Evolutionary conservation across 1,140 invertebrate genomes (phyloP), one percentile per base, ranked within the genome.

Genomic region (Drosophila malerkotliana): DNA sequence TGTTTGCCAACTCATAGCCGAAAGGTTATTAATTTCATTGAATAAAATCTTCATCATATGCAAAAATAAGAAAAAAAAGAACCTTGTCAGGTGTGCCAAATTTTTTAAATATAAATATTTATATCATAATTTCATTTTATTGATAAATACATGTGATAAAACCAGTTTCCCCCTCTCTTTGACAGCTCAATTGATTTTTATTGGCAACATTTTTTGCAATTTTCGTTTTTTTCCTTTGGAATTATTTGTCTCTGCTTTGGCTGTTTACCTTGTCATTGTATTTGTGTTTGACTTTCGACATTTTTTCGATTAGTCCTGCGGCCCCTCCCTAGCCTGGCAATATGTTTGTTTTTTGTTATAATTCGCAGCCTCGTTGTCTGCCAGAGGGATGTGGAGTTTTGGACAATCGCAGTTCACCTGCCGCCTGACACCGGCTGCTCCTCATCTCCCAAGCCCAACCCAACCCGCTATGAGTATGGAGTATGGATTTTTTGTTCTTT

Each of bases 341-440:
- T 78, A 58, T 78, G 72, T 79, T 87, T 83, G 83, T 72, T 83
- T 82, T 77, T 88, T 79, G 79, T 79, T 77, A 88, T 88, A 88
- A 88, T 79, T 82, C 75, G 68, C 72, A 60, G 48, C 49, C 63
- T 48, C 59, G 64, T 54, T 67, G 82, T 72, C 78, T 55, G 64
- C 47, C 67, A 39, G 21, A 39, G 28, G 53, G 56, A 55, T 63
- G 66, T 60, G 66, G 62, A 66, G 54, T 67, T 57, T 60, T 63
- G 55, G 51, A 60, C 47, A 62, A 54, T 44, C 57, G 52, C 51
- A 41, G 41, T 26, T 39, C 44, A 57, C 60, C 69, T 80, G 58
- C 21, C 48, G 37, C 21, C 39, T 14, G 14, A 6, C 39, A 14
- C 14, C 39, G 14, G 4, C 12, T 14, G 39, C 5, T n/a, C 12